These are phyloP conservation scores for Chelonus insularis DNA, from an alignment of 1,140 invertebrate genomes.

Conservation along the genomic window DNA sequence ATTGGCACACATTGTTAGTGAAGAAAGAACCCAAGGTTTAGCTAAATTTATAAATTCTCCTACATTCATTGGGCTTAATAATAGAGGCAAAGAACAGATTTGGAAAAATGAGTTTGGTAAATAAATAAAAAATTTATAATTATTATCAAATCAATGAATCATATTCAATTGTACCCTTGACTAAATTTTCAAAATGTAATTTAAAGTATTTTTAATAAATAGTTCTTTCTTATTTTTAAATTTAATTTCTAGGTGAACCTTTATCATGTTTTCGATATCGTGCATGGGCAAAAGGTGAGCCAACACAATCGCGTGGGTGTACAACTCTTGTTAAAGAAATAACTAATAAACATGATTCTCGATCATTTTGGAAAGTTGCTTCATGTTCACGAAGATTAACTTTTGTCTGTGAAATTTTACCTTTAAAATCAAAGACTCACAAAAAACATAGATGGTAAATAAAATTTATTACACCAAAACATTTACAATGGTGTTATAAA, in stretches of 20 bases:
- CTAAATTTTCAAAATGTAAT: no score
- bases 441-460: neutral
- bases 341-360: slow-evolving; percentile 30
- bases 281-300: slow-evolving; percentile 69
- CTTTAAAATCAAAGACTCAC: slow-evolving; percentile 29
- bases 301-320: slow-evolving; percentile 61
- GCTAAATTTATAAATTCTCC: slow-evolving; percentile 52
- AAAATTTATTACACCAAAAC: no score
- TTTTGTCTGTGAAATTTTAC: slow-evolving; percentile 66
- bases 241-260: slow-evolving; percentile 51
- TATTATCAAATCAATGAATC: no score
- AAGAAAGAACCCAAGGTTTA: slow-evolving; percentile 63
- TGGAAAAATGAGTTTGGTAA: slow-evolving; percentile 56
- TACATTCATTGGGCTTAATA: slow-evolving; percentile 64
- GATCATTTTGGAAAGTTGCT: slow-evolving; percentile 62
- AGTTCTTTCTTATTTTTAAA: neutral
- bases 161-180: no score
- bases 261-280: slow-evolving; percentile 65
- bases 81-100: slow-evolving; percentile 45
- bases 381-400: slow-evolving; percentile 59
- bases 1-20: slow-evolving; percentile 64
- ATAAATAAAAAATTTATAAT: slow-evolving; percentile 9
- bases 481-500: no score
- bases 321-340: slow-evolving; percentile 54
- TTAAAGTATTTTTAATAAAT: no score